A percentile compares a stretch with the other conserved stretches of the same genome.
phyloP scores from a whole-genome alignment of 2,797 vertebrate species.

The Danio jaintianensis region DNA sequence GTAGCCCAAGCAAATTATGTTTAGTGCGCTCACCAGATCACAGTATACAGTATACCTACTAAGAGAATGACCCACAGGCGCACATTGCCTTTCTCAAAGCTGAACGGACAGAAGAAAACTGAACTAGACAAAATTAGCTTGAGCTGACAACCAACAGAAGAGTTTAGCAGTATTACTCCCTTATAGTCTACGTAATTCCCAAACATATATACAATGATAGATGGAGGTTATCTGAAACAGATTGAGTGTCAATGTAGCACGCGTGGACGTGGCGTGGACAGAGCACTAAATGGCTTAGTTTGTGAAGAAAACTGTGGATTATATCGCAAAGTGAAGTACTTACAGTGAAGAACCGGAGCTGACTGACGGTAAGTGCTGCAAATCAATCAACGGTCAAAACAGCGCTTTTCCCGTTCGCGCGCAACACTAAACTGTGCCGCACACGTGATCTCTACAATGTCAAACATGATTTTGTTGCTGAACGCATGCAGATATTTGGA shows the following conservation, averaged over 20 bases:
- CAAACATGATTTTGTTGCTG: background rate
- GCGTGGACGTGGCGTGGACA: slow-evolving; percentile 24
- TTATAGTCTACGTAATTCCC: slow-evolving; percentile 4
- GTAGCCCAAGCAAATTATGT: slow-evolving; percentile 15
- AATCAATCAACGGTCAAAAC: slow-evolving; percentile 6
- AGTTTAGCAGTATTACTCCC: background rate
- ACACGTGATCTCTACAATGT: background rate
- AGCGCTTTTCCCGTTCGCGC: background rate
- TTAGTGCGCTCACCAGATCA: slow-evolving; percentile 12
- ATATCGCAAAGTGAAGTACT: slow-evolving; percentile 29
- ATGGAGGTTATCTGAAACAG: slow-evolving; percentile 13
- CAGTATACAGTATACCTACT: background rate
- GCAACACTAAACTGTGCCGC: background rate
- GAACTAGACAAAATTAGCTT: background rate
- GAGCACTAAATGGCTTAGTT: slow-evolving; percentile 28
- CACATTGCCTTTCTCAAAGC: background rate
- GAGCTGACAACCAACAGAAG: background rate
- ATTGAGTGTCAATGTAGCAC: slow-evolving; percentile 1
- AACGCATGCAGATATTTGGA: background rate
- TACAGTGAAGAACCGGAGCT: slow-evolving; percentile 14
- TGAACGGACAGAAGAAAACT: background rate
- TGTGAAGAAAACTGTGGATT: slow-evolving; percentile 35
- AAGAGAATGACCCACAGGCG: background rate
- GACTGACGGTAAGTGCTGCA: slow-evolving; percentile 34
- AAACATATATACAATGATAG: slow-evolving; percentile 32